Base-by-base conservation (phyloP, 2,113 vertebrate species). In the Petromus typicus region DNA sequence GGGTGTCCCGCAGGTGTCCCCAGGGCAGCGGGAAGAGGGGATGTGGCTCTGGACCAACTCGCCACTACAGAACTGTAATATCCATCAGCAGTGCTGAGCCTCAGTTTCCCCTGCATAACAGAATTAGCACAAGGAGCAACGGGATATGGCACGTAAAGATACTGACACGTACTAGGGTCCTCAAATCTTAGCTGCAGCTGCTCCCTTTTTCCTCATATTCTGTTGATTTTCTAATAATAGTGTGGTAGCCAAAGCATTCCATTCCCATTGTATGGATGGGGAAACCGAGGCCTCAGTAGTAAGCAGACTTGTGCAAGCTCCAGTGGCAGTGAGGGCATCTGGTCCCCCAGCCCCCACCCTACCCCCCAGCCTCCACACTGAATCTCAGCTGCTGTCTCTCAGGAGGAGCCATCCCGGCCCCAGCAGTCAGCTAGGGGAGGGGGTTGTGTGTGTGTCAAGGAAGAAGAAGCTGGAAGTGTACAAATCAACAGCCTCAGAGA, bases 101-200 rank as follows among this genome's bases (percentile, higher is more conserved):
- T 73, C 78, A n/a, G 64, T 37, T 78, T 89, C 64, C 73, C 54
- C 51, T 71, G 43, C 7, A 4, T 0, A 4, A 51, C 25, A 80
- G 66, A 56, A 16, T 32, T 11, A 4, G 2, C 18, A 14, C 1
- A 20, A n/a, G 20, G 5, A 30, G 13, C 4, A 57, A 18, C 4
- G 11, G 0, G 0, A 6, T 2, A 1, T 2, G 22, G 20, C 22
- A 16, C 7, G 9, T 9, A 13, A 81, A 56, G 8, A 7, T 6
- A 25, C 61, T 4, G 1, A 40, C 11, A 4, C 32, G 11, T 2
- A 51, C 48, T 14, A 48, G 54, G 4, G 23, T 22, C 54, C 48
- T 45, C 4, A 63, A 69, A 43, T 40, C 34, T 5, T 10, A 73
- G 40, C 34, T 4, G 12, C 32, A 7, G n/a, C 45, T 14, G 73